Evolutionary conservation across 1,140 invertebrate species (phyloP).

Genomic region (Alviniconcha marisindica): DNA sequence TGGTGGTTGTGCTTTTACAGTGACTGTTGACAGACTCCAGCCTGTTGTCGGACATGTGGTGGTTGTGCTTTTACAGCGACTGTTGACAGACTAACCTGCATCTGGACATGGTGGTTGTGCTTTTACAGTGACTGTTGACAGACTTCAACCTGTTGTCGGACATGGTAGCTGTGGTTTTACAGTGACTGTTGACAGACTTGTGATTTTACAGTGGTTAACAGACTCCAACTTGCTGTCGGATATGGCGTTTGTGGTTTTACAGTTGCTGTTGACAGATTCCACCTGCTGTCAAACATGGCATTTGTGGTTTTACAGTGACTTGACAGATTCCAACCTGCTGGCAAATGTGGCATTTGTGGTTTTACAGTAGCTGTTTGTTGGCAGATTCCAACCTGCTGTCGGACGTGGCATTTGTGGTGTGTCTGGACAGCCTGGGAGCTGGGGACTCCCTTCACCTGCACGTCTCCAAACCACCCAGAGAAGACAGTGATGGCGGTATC

Average conservation of each 20-base stretch:
- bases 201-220: constrained; percentile 53
- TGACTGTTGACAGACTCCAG: no score
- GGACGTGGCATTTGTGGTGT: constrained; percentile 91
- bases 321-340: no score
- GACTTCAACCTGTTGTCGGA: no score
- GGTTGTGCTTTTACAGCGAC: constrained; percentile 41
- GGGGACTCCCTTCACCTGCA: constrained; percentile 87
- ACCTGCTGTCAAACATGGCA: no score
- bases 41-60: no score
- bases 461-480: constrained; percentile 96
- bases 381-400: constrained; percentile 78
- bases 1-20: neutral
- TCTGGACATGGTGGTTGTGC: constrained; percentile 88
- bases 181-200: neutral
- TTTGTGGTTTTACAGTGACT: constrained; percentile 32
- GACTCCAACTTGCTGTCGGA: constrained; percentile 81
- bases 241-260: constrained; percentile 89
- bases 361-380: constrained; percentile 43
- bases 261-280: no score
- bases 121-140: no score
- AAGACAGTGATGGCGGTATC: constrained; percentile 84
- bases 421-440: constrained; percentile 90
- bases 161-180: no score
- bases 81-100: constrained; percentile 74
- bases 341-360: no score